A percentile compares a stretch with the other conserved stretches of the same genome.
These are phyloP conservation scores for Chloroclystis v-ata DNA, from an alignment of 2,888 invertebrate species.

Conservation along the genomic window DNA sequence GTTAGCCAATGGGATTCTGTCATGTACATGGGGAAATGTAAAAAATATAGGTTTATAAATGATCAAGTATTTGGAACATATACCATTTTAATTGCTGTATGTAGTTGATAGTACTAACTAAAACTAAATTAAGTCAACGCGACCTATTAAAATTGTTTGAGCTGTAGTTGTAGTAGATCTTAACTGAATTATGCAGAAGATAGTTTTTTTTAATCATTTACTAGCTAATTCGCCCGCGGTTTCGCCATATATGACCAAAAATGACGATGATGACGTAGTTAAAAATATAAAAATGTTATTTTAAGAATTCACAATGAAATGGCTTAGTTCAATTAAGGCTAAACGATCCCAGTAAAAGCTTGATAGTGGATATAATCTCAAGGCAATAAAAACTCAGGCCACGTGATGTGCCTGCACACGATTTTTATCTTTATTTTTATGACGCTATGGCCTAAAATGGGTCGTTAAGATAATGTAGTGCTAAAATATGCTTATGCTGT, in stretches of 20 bases:
- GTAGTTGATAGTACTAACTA: neutral
- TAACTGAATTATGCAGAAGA: neutral
- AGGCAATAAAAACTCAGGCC: constrained; percentile 16
- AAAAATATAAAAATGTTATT: too few relatives aligned
- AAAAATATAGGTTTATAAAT: too few relatives aligned
- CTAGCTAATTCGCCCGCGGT: too few relatives aligned
- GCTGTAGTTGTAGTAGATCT: neutral
- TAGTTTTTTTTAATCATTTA: too few relatives aligned
- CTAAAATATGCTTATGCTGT: neutral
- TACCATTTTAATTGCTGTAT: too few relatives aligned
- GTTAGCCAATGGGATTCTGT: too few relatives aligned
- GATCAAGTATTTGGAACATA: too few relatives aligned
- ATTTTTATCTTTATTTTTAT: neutral
- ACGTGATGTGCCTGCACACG: constrained; percentile 6
- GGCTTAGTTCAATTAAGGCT: constrained; percentile 12
- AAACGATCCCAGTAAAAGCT: constrained; percentile 10
- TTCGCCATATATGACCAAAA: too few relatives aligned
- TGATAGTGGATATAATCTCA: constrained; percentile 16
- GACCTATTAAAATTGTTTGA: constrained; percentile 1
- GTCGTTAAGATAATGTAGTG: neutral
- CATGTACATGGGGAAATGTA: too few relatives aligned
- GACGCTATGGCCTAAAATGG: too few relatives aligned
- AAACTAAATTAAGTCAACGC: neutral
- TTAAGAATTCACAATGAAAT: neutral
- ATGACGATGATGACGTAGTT: too few relatives aligned